These are phyloP conservation scores for Melanotaenia boesemani DNA, from an alignment of 2,797 vertebrate genomes.

Conservation along the genomic window DNA sequence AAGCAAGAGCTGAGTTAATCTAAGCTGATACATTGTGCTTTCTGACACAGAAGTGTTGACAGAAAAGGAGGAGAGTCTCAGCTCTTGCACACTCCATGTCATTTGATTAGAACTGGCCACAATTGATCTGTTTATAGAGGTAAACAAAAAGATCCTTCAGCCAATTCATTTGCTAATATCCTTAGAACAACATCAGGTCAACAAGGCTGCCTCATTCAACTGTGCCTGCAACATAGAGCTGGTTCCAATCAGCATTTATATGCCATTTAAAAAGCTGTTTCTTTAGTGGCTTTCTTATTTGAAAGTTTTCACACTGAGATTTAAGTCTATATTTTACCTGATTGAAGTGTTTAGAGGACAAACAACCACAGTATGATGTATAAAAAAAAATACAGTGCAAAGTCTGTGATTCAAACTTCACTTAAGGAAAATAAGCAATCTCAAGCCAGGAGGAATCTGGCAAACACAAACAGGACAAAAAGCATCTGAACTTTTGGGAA, in stretches of 20 bases:
- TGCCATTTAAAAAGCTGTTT: constrained; percentile 22
- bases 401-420: constrained; percentile 39
- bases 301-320: background rate
- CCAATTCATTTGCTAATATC: constrained; percentile 73
- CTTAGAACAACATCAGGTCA: constrained; percentile 41
- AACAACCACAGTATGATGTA: constrained; percentile 7
- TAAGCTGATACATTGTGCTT: constrained; percentile 42
- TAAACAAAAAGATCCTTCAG: constrained; percentile 70
- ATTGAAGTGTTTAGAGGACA: constrained; percentile 23
- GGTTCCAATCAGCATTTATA: constrained; percentile 16
- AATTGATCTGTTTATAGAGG: constrained; percentile 73
- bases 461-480: constrained; percentile 44
- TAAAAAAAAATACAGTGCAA: constrained; percentile 16
- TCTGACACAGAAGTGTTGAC: constrained; percentile 43
- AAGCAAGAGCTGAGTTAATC: constrained; percentile 29
- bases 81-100: constrained; percentile 53
- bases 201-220: constrained; percentile 31
- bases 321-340: constrained; percentile 9
- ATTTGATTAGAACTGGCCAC: constrained; percentile 70
- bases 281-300: constrained; percentile 16
- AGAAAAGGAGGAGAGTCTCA: constrained; percentile 50
- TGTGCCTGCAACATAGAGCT: constrained; percentile 8
- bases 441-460: constrained; percentile 32
- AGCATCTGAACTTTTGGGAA: constrained; percentile 37
- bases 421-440: constrained; percentile 37